Evolutionary conservation across 2,888 invertebrate genomes (phyloP).

Genomic region (Stenurella melanura): DNA sequence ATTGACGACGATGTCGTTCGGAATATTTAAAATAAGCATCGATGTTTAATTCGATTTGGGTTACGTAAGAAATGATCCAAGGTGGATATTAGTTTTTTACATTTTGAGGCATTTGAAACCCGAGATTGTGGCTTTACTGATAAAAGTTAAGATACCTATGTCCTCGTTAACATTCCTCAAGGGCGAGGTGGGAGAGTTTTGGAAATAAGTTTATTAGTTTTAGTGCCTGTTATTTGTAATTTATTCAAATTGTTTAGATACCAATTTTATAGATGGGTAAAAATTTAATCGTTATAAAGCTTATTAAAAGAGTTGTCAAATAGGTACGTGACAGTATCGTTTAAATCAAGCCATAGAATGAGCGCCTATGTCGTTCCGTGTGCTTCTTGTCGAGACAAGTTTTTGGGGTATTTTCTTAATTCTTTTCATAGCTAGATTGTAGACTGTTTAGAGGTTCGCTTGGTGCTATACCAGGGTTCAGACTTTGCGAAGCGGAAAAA

Average conservation of each 20-base stretch:
- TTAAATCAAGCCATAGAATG: too few relatives aligned
- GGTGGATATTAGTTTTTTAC: conserved; percentile 5
- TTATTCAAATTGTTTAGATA: background rate
- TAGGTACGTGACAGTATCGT: too few relatives aligned
- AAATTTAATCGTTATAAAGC: too few relatives aligned
- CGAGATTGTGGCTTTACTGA: background rate
- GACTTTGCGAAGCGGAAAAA: too few relatives aligned
- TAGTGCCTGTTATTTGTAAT: background rate
- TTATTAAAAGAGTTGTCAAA: too few relatives aligned
- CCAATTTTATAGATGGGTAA: too few relatives aligned
- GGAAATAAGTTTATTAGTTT: background rate
- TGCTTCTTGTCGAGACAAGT: too few relatives aligned
- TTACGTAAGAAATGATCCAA: background rate
- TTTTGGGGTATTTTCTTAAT: too few relatives aligned
- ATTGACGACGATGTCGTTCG: conserved; percentile 6
- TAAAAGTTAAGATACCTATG: conserved; percentile 19
- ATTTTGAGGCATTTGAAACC: conserved; percentile 15
- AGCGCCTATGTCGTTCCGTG: too few relatives aligned
- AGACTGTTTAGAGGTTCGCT: too few relatives aligned
- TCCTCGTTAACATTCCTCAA: conserved; percentile 31
- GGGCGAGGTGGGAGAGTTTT: conserved; percentile 15
- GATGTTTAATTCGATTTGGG: conserved; percentile 23
- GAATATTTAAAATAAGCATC: background rate
- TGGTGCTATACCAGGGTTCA: too few relatives aligned
- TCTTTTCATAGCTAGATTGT: too few relatives aligned